phyloP scores from a whole-genome alignment of 2,797 vertebrate species.

The Falco naumanni region DNA sequence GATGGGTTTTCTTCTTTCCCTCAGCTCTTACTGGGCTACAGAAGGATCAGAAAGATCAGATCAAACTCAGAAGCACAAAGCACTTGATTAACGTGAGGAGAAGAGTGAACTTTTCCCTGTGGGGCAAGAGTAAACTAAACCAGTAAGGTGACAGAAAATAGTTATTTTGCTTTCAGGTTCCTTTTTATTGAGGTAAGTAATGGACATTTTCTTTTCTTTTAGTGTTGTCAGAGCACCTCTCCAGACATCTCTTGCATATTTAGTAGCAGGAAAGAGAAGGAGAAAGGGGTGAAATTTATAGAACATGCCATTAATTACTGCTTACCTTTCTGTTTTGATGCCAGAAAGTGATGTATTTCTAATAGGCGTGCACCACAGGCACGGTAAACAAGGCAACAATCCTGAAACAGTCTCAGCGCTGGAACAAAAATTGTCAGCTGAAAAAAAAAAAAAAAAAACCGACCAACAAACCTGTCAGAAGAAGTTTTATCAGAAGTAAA shows the following conservation, averaged over 20 bases:
- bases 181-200: background rate
- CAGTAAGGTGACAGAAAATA: background rate
- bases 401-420: background rate
- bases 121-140: background rate
- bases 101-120: background rate
- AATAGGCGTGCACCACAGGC: background rate
- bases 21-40: background rate
- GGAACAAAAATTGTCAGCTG: background rate
- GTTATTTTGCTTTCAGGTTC: background rate
- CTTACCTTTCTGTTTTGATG: conserved; percentile 21
- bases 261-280: conserved; percentile 7
- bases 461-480: conserved; percentile 21
- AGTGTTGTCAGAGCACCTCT: background rate
- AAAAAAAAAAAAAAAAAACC: background rate
- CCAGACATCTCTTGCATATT: conserved; percentile 17
- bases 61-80: background rate
- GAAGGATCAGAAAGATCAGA: background rate
- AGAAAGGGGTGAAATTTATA: conserved; percentile 4
- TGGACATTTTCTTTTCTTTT: background rate
- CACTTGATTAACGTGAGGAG: background rate
- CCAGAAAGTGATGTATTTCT: conserved; percentile 22
- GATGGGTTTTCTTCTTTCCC: background rate
- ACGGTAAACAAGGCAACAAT: background rate
- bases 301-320: conserved; percentile 40
- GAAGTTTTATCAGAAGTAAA: conserved; percentile 21